Percentiles rank a stretch among this genome's conserved stretches.
Evolutionary conservation across 2,888 invertebrate genomes (phyloP).

Genomic region (Hermodice carunculata): DNA sequence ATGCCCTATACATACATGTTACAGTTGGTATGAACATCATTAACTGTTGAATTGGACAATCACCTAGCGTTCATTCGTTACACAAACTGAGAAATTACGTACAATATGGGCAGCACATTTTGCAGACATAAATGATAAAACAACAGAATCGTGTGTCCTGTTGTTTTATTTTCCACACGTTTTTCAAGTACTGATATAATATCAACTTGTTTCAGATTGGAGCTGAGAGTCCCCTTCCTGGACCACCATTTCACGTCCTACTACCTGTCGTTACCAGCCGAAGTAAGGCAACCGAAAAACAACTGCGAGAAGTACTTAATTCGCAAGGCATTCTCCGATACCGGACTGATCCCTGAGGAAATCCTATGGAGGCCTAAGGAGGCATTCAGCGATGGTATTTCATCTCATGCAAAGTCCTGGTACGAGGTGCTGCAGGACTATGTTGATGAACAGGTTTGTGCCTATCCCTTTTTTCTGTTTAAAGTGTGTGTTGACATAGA

Average conservation of each 20-base stretch:
- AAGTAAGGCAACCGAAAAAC: conserved; percentile 80
- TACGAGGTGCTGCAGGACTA: conserved; percentile 61
- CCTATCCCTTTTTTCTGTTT: too few relatives aligned
- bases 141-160: too few relatives aligned
- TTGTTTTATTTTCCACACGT: too few relatives aligned
- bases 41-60: too few relatives aligned
- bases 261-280: conserved; percentile 80
- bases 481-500: too few relatives aligned
- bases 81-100: too few relatives aligned
- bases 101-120: too few relatives aligned
- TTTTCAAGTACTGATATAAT: too few relatives aligned
- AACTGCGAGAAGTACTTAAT: conserved; percentile 89
- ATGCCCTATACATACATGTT: too few relatives aligned
- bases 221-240: conserved; percentile 86
- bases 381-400: conserved; percentile 73
- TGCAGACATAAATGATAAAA: too few relatives aligned
- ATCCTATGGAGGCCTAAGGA: conserved; percentile 96
- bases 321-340: conserved; percentile 84
- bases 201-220: conserved; percentile 55
- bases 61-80: too few relatives aligned
- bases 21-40: too few relatives aligned
- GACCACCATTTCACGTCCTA: conserved; percentile 89
- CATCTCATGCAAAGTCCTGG: conserved; percentile 60
- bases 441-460: conserved; percentile 58
- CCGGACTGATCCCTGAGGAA: conserved; percentile 81